Evolutionary conservation across 2,113 vertebrate genomes (phyloP), one percentile per base, ranked within the genome.

Genomic region (Accipiter cooperii): DNA sequence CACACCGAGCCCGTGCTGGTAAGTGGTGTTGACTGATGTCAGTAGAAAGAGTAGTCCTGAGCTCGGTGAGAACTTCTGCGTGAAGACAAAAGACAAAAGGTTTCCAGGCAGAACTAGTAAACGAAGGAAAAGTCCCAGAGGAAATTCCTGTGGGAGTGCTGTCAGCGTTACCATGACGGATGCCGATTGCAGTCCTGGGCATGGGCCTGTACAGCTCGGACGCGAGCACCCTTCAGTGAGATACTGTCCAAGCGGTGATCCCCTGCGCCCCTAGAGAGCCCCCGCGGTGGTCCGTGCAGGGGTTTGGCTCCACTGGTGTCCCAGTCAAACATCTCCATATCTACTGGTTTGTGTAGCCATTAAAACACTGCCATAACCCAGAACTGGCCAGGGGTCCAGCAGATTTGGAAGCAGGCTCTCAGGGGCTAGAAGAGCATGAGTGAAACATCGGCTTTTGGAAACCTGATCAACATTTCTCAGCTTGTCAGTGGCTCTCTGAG

Each of bases 151-250:
- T 31, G 44, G 73, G 31, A 74, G 31, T 44, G 18, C 47, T 79
- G 83, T 92, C 73, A 91, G 31, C 20, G 6, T 83, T 86, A 34
- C 64, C 6, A 2, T 71, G 74, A 71, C 3, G 9, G 52, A 57
- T 36, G n/a, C 20, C 34, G 19, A 36, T 31, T 60, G 36, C 9
- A 2, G 66, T 64, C 36, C 18, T 0, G 0, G 82, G 51, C 76
- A 75, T 0, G 1, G 46, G n/a, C 4, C 49, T 11, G 3, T 12
- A 13, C 7, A 49, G 63, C 36, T 29, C 3, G 3, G 52, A 60
- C 69, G 60, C 13, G 77, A 93, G 63, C 40, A 54, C 7, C 28
- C 58, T 63, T 80, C 64, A 55, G 21, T 17, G 18, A 88, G 70
- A 40, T n/a, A 15, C 14, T 49, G 54, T 28, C 49, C 44, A 76